Conservation (phyloP, 2,797 vertebrate genomes). For the Dendrocincla fuliginosa region DNA sequence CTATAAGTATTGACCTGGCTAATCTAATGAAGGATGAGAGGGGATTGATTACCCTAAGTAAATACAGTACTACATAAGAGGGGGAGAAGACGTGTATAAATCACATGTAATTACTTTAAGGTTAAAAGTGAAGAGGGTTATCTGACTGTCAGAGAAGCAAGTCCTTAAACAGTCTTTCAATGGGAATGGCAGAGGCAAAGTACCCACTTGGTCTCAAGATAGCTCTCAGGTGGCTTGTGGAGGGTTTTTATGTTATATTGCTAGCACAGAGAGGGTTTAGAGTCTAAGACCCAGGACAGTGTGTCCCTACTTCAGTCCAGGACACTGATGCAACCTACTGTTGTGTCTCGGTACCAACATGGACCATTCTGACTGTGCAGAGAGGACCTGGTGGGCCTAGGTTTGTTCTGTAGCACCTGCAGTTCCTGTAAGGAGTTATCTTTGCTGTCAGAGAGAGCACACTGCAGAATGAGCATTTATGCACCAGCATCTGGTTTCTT, state of each 20-base stretch:
- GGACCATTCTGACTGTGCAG: not conserved
- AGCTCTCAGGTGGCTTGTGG: not conserved
- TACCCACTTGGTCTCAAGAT: not conserved
- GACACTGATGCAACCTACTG: too few relatives aligned
- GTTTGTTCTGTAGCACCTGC: not conserved
- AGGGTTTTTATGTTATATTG: not conserved
- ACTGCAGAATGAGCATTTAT: not conserved
- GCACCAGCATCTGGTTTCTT: not conserved
- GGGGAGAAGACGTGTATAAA: not conserved
- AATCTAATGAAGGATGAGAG: conserved; percentile 54
- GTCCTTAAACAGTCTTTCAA: not conserved
- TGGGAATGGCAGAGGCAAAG: not conserved
- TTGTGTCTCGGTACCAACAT: not conserved
- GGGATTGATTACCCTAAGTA: conserved; percentile 25
- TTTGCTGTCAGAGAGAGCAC: not conserved
- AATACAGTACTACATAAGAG: not conserved
- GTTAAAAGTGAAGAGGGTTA: not conserved
- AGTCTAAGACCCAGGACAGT: not conserved
- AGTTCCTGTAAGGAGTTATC: not conserved
- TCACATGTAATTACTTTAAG: not conserved
- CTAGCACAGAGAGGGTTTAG: not conserved
- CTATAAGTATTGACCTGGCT: conserved; percentile 31
- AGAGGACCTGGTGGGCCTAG: not conserved
- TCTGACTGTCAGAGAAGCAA: not conserved
- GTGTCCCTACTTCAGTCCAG: not conserved